Conservation (phyloP, 1,140 invertebrate genomes). For the Drosophila simulans region DNA sequence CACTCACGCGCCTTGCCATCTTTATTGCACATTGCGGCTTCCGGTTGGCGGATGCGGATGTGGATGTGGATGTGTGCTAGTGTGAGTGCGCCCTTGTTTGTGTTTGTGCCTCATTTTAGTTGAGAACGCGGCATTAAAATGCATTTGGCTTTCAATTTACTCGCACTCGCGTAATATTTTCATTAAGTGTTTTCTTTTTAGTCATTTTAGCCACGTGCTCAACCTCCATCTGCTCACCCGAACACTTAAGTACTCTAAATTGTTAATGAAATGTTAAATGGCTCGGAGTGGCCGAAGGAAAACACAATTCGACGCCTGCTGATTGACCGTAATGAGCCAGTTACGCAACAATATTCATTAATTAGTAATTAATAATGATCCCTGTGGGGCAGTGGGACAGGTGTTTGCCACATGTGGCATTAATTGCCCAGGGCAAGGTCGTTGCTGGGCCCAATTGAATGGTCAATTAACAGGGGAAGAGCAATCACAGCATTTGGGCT, state of each 20-base stretch:
- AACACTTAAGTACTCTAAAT: slow-evolving; percentile 55
- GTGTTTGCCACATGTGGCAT: slow-evolving; percentile 53
- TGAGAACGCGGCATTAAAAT: slow-evolving; percentile 79
- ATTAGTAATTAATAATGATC: slow-evolving; percentile 72
- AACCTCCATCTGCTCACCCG: not conserved
- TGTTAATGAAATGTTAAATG: slow-evolving; percentile 70
- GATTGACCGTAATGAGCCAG: slow-evolving; percentile 53
- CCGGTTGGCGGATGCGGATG: slow-evolving; percentile 38
- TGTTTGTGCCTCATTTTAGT: slow-evolving; percentile 61
- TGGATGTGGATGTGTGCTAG: slow-evolving; percentile 33
- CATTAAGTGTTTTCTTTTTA: slow-evolving; percentile 72
- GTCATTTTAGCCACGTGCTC: slow-evolving; percentile 61
- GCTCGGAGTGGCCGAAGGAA: slow-evolving; percentile 45
- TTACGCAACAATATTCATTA: slow-evolving; percentile 70
- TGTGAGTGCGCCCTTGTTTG: slow-evolving; percentile 22
- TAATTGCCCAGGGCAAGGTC: slow-evolving; percentile 42
- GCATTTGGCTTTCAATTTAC: slow-evolving; percentile 81
- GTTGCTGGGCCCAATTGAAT: not conserved
- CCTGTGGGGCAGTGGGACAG: slow-evolving; percentile 19
- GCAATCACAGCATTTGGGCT: slow-evolving; percentile 28
- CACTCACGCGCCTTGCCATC: slow-evolving; percentile 63
- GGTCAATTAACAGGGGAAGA: slow-evolving; percentile 40
- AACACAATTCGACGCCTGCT: slow-evolving; percentile 39
- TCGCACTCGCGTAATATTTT: slow-evolving; percentile 68
- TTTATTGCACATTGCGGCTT: slow-evolving; percentile 79